A percentile compares a stretch with the other conserved stretches of the same genome.
Evolutionary conservation across 2,797 vertebrate genomes (phyloP).

Genomic region (Siniperca undulata): DNA sequence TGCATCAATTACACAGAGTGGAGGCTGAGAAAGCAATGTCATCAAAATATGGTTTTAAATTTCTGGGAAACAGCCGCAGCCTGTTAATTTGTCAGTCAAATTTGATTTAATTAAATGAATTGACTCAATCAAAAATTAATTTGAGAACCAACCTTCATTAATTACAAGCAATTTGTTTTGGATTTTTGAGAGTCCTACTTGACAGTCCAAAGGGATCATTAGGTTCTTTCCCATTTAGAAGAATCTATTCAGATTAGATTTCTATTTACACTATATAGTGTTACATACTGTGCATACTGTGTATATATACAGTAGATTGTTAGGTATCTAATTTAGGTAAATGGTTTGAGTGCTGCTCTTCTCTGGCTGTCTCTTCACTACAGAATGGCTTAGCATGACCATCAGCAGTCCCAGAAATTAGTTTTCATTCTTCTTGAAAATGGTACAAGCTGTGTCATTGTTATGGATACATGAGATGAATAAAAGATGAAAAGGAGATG

Average conservation of each 20-base stretch:
- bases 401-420: slow-evolving; percentile 14
- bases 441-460: slow-evolving; percentile 17
- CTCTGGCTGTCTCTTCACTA: neutral
- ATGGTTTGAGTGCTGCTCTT: neutral
- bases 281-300: neutral
- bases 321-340: neutral
- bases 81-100: slow-evolving; percentile 3
- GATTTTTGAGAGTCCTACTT: neutral
- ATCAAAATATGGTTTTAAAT: slow-evolving; percentile 13
- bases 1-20: slow-evolving; percentile 25
- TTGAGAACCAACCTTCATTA: neutral
- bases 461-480: slow-evolving; percentile 33
- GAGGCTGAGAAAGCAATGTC: neutral
- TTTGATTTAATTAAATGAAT: slow-evolving; percentile 14
- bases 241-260: neutral
- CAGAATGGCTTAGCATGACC: neutral
- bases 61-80: slow-evolving; percentile 13
- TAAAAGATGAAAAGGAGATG: slow-evolving; percentile 22
- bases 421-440: slow-evolving; percentile 18
- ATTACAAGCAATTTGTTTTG: neutral
- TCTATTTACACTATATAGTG: neutral
- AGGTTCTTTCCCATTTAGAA: neutral
- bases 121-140: slow-evolving; percentile 4
- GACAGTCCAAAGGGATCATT: neutral
- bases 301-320: neutral